A percentile compares a stretch with the other conserved stretches of the same genome.
Evolutionary conservation across 2,113 vertebrate species (phyloP).

Genomic region (Hyla sarda): DNA sequence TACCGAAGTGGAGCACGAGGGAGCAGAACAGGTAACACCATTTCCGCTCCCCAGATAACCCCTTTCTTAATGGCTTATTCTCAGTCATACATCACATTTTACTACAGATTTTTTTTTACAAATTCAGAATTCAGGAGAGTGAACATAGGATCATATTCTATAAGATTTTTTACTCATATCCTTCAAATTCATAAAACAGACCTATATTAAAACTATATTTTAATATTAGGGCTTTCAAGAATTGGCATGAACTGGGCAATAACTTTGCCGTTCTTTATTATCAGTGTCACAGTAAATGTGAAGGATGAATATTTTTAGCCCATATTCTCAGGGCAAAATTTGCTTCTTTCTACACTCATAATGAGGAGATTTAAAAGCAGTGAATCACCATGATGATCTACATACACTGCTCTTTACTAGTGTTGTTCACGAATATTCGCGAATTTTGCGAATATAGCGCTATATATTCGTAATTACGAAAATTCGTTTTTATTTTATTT

Average conservation of each 20-base stretch:
- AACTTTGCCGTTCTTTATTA: conserved; percentile 46
- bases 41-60: no score
- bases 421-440: no score
- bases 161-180: conserved; percentile 7
- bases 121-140: neutral
- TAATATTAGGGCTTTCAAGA: neutral
- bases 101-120: neutral
- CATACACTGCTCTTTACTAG: neutral
- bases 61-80: no score
- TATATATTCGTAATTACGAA: no score
- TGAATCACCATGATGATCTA: neutral
- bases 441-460: no score
- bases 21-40: no score
- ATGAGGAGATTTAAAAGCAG: conserved; percentile 50
- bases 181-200: conserved; percentile 23
- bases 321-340: conserved; percentile 11
- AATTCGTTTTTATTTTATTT: no score
- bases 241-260: conserved; percentile 20
- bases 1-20: no score
- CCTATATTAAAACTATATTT: conserved; percentile 34
- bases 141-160: neutral
- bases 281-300: conserved; percentile 44
- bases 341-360: conserved; percentile 17
- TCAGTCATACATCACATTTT: no score
- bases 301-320: conserved; percentile 36